phyloP scores from a whole-genome alignment of 2,888 invertebrate genomes.

The Cyclophora albipunctata region DNA sequence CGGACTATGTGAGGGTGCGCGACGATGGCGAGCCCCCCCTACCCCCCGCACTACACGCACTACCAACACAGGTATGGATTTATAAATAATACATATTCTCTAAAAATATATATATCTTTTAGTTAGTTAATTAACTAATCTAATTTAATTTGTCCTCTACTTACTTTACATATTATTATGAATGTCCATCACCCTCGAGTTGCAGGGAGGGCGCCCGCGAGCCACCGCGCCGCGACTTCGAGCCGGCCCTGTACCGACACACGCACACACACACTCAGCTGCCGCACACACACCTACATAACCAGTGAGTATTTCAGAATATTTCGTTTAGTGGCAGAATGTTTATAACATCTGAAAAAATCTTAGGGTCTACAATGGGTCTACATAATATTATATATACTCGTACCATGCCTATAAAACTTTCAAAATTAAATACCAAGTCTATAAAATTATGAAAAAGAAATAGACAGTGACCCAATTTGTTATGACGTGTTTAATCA shows the following conservation, averaged over 20 bases:
- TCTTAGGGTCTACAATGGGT: no score
- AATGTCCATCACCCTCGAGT: no score
- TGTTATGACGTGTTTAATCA: no score
- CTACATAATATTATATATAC: not conserved
- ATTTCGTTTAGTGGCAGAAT: not conserved
- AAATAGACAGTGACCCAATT: no score
- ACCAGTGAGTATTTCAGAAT: constrained; percentile 26
- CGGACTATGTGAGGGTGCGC: constrained; percentile 1
- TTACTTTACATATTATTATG: no score
- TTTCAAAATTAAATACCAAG: not conserved
- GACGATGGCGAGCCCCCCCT: constrained; percentile 46
- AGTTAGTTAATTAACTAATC: not conserved
- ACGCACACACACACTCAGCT: constrained; percentile 20
- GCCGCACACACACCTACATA: constrained; percentile 21
- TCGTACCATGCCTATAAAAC: not conserved
- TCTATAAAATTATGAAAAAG: not conserved
- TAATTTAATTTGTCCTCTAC: not conserved
- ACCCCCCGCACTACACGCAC: constrained; percentile 46
- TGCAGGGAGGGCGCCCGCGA: constrained; percentile 20
- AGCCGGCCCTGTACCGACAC: constrained; percentile 26
- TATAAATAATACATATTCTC: not conserved
- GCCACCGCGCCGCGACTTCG: constrained; percentile 15
- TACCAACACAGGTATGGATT: constrained; percentile 46
- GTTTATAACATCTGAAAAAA: not conserved
- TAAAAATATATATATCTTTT: not conserved